Conservation (phyloP, 2,888 invertebrate species). For the Steromphala cineraria region DNA sequence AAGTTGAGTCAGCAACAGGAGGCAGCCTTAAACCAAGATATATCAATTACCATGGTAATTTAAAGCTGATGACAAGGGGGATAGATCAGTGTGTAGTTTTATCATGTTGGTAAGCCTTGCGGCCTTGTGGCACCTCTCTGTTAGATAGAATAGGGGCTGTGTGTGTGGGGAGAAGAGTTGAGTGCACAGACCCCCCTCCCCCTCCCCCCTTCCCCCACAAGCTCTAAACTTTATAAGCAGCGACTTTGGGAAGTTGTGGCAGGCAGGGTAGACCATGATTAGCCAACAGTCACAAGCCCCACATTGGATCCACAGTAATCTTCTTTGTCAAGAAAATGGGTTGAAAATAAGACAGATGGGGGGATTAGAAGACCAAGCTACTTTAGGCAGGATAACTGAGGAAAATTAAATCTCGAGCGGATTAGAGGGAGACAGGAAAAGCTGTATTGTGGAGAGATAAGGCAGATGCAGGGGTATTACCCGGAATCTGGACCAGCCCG, state of each 20-base stretch:
- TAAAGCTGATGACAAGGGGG: too few species aligned
- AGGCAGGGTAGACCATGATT: constrained; percentile 25
- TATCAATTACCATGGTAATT: too few species aligned
- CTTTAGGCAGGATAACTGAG: constrained; percentile 26
- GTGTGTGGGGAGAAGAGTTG: not conserved
- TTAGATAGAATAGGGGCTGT: not conserved
- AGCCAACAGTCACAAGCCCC: constrained; percentile 30
- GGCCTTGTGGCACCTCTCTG: too few species aligned
- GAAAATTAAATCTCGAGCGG: constrained; percentile 30
- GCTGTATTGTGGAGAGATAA: constrained; percentile 24
- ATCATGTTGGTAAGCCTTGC: too few species aligned
- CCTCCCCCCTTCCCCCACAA: too few species aligned
- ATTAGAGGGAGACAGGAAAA: constrained; percentile 18
- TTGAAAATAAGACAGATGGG: constrained; percentile 43
- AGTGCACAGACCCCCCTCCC: not conserved
- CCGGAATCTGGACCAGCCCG: not conserved
- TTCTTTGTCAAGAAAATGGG: constrained; percentile 43
- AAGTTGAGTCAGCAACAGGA: too few species aligned
- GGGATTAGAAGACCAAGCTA: constrained; percentile 32
- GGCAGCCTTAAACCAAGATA: too few species aligned
- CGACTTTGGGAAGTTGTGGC: not conserved
- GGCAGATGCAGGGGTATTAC: constrained; percentile 23
- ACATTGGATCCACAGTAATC: constrained; percentile 34
- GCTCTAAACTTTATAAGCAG: not conserved
- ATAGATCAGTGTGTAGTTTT: too few species aligned